phyloP scores from a whole-genome alignment of 2,888 invertebrate species.

The Alcis repandata region DNA sequence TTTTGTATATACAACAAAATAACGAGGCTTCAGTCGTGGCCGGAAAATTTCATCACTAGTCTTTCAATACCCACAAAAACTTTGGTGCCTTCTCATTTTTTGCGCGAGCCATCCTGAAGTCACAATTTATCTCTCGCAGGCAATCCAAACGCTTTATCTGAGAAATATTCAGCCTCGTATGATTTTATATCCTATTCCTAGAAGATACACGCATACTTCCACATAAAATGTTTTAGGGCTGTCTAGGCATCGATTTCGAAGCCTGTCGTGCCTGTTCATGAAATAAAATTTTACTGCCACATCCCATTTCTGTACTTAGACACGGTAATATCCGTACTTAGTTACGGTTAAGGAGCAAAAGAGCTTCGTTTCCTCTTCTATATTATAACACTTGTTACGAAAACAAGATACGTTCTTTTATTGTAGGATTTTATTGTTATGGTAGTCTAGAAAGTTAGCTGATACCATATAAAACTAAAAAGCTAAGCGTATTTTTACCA shows the following conservation, averaged over 20 bases:
- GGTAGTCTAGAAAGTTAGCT: background rate
- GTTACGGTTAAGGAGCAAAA: slow-evolving; percentile 13
- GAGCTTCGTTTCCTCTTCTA: slow-evolving; percentile 1
- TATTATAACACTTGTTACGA: background rate
- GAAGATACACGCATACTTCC: slow-evolving; percentile 7
- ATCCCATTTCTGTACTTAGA: slow-evolving; percentile 19
- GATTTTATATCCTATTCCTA: slow-evolving; percentile 19
- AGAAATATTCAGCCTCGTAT: slow-evolving; percentile 29
- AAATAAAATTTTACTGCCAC: slow-evolving; percentile 34
- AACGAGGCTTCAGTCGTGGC: background rate
- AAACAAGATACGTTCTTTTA: background rate
- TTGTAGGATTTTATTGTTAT: too few relatives aligned
- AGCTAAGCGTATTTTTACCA: too few relatives aligned
- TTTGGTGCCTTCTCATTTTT: slow-evolving; percentile 40
- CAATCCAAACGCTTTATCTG: slow-evolving; percentile 26
- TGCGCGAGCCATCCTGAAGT: slow-evolving; percentile 24
- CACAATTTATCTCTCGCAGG: slow-evolving; percentile 21
- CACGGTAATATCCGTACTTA: slow-evolving; percentile 14
- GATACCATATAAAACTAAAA: too few relatives aligned
- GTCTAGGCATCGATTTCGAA: slow-evolving; percentile 27
- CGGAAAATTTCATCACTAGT: slow-evolving; percentile 4
- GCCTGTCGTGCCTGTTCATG: slow-evolving; percentile 20
- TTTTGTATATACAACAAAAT: background rate
- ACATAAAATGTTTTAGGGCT: slow-evolving; percentile 29
- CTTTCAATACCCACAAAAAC: slow-evolving; percentile 43